Evolutionary conservation across 2,113 vertebrate genomes (phyloP), one percentile per base, ranked within the genome.

Genomic region (Odobenus rosmarus): DNA sequence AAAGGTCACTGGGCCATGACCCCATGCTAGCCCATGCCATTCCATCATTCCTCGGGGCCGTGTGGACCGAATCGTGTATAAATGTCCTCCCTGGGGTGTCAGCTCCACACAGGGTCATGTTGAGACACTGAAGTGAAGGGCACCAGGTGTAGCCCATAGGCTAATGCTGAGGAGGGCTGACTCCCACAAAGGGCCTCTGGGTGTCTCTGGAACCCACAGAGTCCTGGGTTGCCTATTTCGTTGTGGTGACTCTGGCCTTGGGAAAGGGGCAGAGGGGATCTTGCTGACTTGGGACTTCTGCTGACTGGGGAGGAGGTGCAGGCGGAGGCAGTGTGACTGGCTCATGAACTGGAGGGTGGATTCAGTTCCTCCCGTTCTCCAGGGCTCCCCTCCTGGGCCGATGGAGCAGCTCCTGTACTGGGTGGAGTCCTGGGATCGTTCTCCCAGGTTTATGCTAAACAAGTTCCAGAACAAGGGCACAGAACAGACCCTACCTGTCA

Each of bases 61-160:
- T 5, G 42, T 10, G 49, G 21, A 31, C 53, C 11, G 7, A 46
- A 62, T 16, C 1, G 19, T 23, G 14, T 64, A 36, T n/a, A 7
- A 36, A 49, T 7, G 6, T 33, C 53, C 77, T 87, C 3, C 9
- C 6, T 23, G 24, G 46, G 33, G 51, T 23, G 18, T 23, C 23
- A 87, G 31, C 49, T 51, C 36, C 55, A n/a, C 3, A 3, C 1
- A 39, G 89, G 31, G 31, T 88, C 23, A 13, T 1, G 5, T 6
- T 8, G 26, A 80, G 49, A 81, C 0, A 5, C 3, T 23, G 57
- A 10, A 1, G 1, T 2, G 21, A 92, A 24, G 42, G 36, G 21
- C 62, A 49, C 59, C 46, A 23, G 57, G 64, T 10, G 9, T 39
- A 49, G 77, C 13, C 33, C 39, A 10, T 9, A 92, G 18, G 79